A percentile compares a stretch with the other conserved stretches of the same genome.
Evolutionary conservation across 2,888 invertebrate species (phyloP).

Genomic region (Tiliacea citrago): DNA sequence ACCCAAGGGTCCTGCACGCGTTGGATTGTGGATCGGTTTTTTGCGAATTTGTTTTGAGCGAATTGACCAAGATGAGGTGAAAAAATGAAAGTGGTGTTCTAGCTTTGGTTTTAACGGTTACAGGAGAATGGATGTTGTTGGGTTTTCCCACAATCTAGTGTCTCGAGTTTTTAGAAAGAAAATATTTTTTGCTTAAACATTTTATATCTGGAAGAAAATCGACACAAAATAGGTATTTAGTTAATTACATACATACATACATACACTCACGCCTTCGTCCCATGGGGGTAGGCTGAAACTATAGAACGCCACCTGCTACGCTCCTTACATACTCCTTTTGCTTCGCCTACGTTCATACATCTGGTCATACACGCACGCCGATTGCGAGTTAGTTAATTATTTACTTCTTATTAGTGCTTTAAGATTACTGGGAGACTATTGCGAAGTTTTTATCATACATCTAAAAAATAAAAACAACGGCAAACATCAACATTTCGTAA

Average conservation of each 20-base stretch:
- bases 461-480: background rate
- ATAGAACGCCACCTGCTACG: too few relatives aligned
- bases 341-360: too few relatives aligned
- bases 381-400: too few relatives aligned
- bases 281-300: too few relatives aligned
- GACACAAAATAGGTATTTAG: too few relatives aligned
- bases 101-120: constrained; percentile 5
- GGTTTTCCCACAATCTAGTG: background rate
- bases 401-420: background rate
- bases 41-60: constrained; percentile 57
- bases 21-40: constrained; percentile 55
- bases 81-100: constrained; percentile 4
- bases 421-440: background rate
- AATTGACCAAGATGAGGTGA: constrained; percentile 29
- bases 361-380: too few relatives aligned
- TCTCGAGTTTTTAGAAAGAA: background rate
- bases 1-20: constrained; percentile 66
- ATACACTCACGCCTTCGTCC: too few relatives aligned
- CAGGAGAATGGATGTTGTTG: background rate
- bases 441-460: background rate
- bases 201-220: too few relatives aligned
- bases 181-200: background rate
- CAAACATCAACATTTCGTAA: background rate
- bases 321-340: too few relatives aligned
- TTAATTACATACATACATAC: too few relatives aligned